Evolutionary conservation across 2,797 vertebrate species (phyloP).

Genomic region (Anguilla obscura): DNA sequence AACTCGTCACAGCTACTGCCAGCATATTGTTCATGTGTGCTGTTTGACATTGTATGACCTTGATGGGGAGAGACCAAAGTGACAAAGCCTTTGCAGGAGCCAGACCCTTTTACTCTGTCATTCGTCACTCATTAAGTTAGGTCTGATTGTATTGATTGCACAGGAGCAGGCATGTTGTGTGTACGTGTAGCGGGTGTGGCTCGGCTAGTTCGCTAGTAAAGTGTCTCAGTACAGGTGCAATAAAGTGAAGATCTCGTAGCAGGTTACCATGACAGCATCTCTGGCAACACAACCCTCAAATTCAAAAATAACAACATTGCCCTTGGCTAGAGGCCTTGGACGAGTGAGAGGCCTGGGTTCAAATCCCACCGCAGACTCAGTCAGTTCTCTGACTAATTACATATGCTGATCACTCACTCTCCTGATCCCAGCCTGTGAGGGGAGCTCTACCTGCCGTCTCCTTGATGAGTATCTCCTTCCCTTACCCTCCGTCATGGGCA

Average conservation of each 20-base stretch:
- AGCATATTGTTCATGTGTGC: not conserved
- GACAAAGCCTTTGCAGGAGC: not conserved
- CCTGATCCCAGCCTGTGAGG: not conserved
- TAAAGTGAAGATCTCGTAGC: no score
- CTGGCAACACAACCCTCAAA: no score
- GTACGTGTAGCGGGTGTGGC: no score
- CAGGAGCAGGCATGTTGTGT: not conserved
- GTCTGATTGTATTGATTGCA: not conserved
- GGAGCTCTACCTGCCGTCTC: not conserved
- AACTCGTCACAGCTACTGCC: not conserved
- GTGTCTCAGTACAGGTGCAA: no score
- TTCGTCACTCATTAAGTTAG: not conserved
- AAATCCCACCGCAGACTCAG: no score
- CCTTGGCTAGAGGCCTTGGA: no score
- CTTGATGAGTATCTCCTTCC: not conserved
- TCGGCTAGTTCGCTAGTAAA: no score
- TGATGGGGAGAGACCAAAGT: not conserved
- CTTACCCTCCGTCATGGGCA: not conserved
- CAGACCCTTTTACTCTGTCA: not conserved
- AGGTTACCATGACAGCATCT: no score
- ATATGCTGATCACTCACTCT: not conserved
- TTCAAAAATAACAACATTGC: no score
- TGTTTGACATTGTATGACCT: not conserved
- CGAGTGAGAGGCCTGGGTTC: no score
- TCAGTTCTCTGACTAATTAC: no score